Evolutionary conservation across 2,888 invertebrate species (phyloP).

Genomic region (Drosophila fungiperda): DNA sequence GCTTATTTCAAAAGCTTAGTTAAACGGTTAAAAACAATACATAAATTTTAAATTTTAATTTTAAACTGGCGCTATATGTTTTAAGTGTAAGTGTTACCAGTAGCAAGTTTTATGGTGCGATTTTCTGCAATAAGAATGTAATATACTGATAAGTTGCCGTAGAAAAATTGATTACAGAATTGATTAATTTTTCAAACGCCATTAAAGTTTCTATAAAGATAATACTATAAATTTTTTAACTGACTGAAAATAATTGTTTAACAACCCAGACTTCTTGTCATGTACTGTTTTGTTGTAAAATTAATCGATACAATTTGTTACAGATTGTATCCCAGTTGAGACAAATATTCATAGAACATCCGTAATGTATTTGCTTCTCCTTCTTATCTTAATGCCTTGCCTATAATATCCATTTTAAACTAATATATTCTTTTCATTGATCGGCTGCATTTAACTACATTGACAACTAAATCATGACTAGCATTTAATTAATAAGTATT

Average conservation of each 20-base stretch:
- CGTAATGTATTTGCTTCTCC: not conserved
- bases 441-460: not conserved
- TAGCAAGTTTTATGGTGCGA: not conserved
- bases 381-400: not conserved
- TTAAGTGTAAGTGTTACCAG: constrained; percentile 3
- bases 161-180: not conserved
- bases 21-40: not conserved
- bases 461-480: not conserved
- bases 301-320: not conserved
- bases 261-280: not conserved
- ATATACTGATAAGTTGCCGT: not conserved
- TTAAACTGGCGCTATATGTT: not conserved
- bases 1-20: too few species aligned
- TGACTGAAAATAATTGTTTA: not conserved
- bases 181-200: not conserved
- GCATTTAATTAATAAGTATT: not conserved
- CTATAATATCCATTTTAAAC: not conserved
- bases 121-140: not conserved
- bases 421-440: not conserved
- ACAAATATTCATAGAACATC: not conserved
- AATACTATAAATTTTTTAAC: not conserved
- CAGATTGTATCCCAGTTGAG: not conserved
- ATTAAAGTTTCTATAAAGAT: not conserved
- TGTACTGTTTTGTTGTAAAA: not conserved
- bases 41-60: not conserved